Evolutionary conservation across 1,140 invertebrate genomes (phyloP).

Genomic region (Leptinotarsa defecta): DNA sequence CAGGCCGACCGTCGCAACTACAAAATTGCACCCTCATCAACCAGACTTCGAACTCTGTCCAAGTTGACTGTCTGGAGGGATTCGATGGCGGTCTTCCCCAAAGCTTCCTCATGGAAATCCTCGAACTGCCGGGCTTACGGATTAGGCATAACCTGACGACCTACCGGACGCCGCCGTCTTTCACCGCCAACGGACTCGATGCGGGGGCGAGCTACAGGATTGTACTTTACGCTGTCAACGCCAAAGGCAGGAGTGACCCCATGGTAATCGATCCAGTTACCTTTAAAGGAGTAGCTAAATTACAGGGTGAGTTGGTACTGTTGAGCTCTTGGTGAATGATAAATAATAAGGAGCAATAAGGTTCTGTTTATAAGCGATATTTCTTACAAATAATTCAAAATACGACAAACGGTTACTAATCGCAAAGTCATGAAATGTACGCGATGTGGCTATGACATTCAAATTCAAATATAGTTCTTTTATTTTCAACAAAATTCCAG

Average conservation of each 20-base stretch:
- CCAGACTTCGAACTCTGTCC: conserved; percentile 79
- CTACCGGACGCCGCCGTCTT: conserved; percentile 66
- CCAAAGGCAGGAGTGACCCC: conserved; percentile 82
- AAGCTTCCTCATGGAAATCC: conserved; percentile 77
- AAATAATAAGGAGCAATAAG: too few species aligned
- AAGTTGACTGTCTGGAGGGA: conserved; percentile 79
- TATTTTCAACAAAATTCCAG: too few species aligned
- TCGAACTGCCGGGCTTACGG: conserved; percentile 64
- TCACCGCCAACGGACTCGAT: conserved; percentile 77
- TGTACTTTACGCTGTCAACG: conserved; percentile 80
- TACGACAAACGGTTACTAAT: too few species aligned
- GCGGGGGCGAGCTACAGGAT: conserved; percentile 77
- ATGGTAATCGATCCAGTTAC: conserved; percentile 80
- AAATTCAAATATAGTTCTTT: too few species aligned
- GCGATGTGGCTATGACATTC: too few species aligned
- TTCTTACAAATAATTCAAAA: too few species aligned
- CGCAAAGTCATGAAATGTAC: too few species aligned
- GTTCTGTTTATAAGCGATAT: too few species aligned
- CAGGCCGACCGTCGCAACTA: conserved; percentile 82
- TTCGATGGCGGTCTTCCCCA: conserved; percentile 85
- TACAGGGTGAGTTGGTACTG: conserved; percentile 60
- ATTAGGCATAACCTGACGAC: conserved; percentile 49
- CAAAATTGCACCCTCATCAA: conserved; percentile 89
- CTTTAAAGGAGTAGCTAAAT: conserved; percentile 77
- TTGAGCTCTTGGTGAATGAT: too few species aligned